Evolutionary conservation across 2,888 invertebrate species (phyloP).

Genomic region (Tolmerus cingulatus): DNA sequence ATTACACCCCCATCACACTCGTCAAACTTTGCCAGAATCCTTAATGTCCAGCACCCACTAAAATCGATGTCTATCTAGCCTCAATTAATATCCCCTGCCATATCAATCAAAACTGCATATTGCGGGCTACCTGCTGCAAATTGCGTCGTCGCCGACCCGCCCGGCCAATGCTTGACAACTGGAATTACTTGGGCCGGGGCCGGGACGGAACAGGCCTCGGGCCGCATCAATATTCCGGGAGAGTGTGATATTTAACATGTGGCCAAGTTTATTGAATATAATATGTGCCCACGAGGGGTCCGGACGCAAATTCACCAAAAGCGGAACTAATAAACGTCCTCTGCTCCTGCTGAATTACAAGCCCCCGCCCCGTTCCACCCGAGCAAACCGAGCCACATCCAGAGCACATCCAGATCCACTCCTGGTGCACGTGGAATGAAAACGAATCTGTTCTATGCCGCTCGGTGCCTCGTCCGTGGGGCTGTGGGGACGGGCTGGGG

Average conservation of each 20-base stretch:
- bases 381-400: background rate
- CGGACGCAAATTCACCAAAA: slow-evolving; percentile 38
- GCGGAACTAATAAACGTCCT: slow-evolving; percentile 39
- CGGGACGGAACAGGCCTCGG: background rate
- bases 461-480: background rate
- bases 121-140: background rate
- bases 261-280: slow-evolving; percentile 37
- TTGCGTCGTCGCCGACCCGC: background rate
- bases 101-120: background rate
- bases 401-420: slow-evolving; percentile 13
- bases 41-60: background rate
- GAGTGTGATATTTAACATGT: slow-evolving; percentile 24
- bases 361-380: background rate
- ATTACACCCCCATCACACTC: background rate
- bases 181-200: background rate
- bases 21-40: background rate
- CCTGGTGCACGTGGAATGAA: slow-evolving; percentile 43
- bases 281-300: slow-evolving; percentile 7
- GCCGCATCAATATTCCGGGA: slow-evolving; percentile 14
- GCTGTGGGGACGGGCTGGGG: background rate
- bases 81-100: background rate
- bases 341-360: slow-evolving; percentile 25
- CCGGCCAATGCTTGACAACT: background rate
- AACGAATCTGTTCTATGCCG: slow-evolving; percentile 39
- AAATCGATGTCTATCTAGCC: background rate